A percentile compares a stretch with the other conserved stretches of the same genome.
phyloP scores from a whole-genome alignment of 2,888 invertebrate genomes.

The Hemicrepidius hirtus region DNA sequence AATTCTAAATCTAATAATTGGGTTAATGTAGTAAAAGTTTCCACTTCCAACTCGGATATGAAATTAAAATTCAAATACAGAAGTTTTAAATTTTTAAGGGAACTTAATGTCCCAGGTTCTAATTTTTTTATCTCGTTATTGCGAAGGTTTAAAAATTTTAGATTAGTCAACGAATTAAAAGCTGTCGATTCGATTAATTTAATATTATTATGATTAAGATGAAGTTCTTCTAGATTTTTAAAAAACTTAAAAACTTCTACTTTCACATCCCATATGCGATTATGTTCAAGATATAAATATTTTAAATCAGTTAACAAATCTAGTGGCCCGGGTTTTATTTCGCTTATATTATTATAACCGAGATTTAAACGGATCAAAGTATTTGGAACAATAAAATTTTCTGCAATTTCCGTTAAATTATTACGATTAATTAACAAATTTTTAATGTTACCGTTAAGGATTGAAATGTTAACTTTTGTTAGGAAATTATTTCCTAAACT shows the following conservation, averaged over 20 bases:
- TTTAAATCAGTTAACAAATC: background rate
- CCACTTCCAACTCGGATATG: background rate
- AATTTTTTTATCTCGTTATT: background rate
- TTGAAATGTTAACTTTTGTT: too few relatives aligned
- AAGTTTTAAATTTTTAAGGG: background rate
- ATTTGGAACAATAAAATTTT: background rate
- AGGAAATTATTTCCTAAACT: too few relatives aligned
- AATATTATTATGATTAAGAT: background rate
- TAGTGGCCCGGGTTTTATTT: background rate
- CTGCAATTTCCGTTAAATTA: too few relatives aligned
- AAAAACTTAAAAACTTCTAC: background rate
- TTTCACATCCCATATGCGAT: background rate
- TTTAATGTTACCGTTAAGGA: too few relatives aligned
- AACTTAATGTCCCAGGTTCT: background rate
- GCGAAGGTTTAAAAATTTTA: background rate
- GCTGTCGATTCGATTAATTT: background rate
- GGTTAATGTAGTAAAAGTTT: background rate
- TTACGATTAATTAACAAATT: too few relatives aligned
- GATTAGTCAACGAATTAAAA: background rate
- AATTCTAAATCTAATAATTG: background rate
- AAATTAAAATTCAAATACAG: background rate
- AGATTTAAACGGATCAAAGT: background rate
- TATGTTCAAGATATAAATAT: background rate
- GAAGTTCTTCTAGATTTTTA: conserved; percentile 6
- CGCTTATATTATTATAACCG: background rate